These are phyloP conservation scores for Neoscelio sp. DNA, from an alignment of 2,888 invertebrate genomes.

Conservation along the genomic window DNA sequence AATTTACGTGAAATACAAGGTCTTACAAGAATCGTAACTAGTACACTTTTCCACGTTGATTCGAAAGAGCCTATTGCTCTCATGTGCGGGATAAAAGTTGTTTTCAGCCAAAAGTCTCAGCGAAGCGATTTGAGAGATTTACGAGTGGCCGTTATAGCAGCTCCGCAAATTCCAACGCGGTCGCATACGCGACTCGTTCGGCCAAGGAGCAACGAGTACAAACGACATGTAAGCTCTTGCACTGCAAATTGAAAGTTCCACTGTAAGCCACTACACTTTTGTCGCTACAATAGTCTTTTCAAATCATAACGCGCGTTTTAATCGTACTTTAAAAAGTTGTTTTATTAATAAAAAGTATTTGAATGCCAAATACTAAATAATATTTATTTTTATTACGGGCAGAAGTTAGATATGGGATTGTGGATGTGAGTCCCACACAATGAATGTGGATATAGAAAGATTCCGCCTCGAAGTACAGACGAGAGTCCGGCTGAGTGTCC, in stretches of 20 bases:
- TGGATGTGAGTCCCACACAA: too few relatives aligned
- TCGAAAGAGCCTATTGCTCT: conserved; percentile 39
- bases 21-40: conserved; percentile 9
- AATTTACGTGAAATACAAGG: too few relatives aligned
- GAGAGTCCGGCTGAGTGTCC: too few relatives aligned
- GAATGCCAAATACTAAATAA: too few relatives aligned
- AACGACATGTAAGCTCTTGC: conserved; percentile 33
- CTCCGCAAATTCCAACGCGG: conserved; percentile 31
- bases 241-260: conserved; percentile 45
- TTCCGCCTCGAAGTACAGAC: too few relatives aligned
- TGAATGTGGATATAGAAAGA: too few relatives aligned
- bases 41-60: conserved; percentile 37
- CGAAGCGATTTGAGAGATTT: conserved; percentile 59
- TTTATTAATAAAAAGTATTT: too few relatives aligned
- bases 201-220: conserved; percentile 40
- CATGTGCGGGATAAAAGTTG: conserved; percentile 51
- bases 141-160: conserved; percentile 54
- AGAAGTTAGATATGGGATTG: too few relatives aligned
- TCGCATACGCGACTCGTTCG: conserved; percentile 16
- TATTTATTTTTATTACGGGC: too few relatives aligned
- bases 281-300: neutral
- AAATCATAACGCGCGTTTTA: conserved; percentile 5
- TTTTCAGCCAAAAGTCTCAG: conserved; percentile 51
- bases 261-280: conserved; percentile 5
- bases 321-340: too few relatives aligned